Evolutionary conservation across 2,888 invertebrate species (phyloP), one percentile per base, ranked within the genome.

Genomic region (Hirtodrosophila trivittata): DNA sequence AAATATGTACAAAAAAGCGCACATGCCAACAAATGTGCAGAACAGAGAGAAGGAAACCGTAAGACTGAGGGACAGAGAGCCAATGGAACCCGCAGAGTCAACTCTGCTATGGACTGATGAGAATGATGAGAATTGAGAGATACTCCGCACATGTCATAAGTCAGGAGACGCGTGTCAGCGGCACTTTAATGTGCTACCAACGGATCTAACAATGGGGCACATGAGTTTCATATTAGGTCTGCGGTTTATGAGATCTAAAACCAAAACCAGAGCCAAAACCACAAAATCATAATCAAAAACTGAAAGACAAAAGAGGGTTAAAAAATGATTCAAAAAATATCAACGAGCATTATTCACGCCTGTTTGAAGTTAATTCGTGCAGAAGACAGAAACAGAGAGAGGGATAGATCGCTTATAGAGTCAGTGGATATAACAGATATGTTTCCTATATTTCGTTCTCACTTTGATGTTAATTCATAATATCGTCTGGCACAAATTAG

Each of bases 281-380:
- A 49, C 50, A 10, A n/a, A 12, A 39, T 16, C 35, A 37, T 14
- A 21, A 18, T 13, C 46, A 10, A 59, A 68, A 65, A 39, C 39
- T 14, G 13, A 56, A 66, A 77, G 51, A 66, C 75, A 67, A 73
- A 68, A 64, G 60, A 42, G 52, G 54, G 58, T 46, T 73, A 30
- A 60, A 74, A n/a, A n/a, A n/a, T n/a, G n/a, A 66, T 66, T 70
- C 39, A 35, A 52, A 57, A 66, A 74, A 65, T 68, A 73, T 77
- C 75, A 57, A 42, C 39, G 58, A 46, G 59, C 64, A 82, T 82
- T 84, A 78, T 82, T 84, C 67, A 84, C 85, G 85, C 81, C 83
- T 78, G 63, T 75, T 76, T 84, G 82, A 68, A 68, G 77, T 68
- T 78, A 75, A 85, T 82, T 82, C 62, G 67, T 67, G 72, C 75